Conservation (phyloP, 1,140 invertebrate species). For the Macrobrachium rosenbergii region DNA sequence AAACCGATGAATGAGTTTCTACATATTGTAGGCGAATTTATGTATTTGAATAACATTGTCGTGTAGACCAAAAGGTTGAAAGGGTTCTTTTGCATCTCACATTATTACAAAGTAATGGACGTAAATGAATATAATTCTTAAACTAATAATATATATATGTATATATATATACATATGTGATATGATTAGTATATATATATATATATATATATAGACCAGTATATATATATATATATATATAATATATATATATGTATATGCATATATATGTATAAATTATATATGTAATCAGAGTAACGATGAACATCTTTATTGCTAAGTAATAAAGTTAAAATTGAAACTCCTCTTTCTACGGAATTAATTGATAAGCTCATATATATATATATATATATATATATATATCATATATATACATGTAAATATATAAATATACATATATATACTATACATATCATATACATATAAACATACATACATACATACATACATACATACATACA, state of each 20-base stretch:
- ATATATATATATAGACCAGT: background rate
- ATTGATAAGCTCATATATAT: background rate
- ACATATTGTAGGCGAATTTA: too few relatives aligned
- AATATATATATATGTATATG: conserved; percentile 18
- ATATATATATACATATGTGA: background rate
- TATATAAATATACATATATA: conserved; percentile 1
- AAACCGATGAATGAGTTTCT: too few relatives aligned
- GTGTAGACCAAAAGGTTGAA: too few relatives aligned
- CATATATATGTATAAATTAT: conserved; percentile 1
- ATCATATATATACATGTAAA: conserved; percentile 13
- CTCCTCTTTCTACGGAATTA: too few relatives aligned
- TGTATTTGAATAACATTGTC: too few relatives aligned
- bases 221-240: background rate
- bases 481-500: conserved; percentile 27
- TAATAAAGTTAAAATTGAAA: too few relatives aligned
- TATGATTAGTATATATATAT: too few relatives aligned
- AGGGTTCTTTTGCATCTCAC: too few relatives aligned
- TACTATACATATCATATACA: background rate
- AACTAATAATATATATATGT: too few relatives aligned
- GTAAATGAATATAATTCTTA: too few relatives aligned
- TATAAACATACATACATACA: conserved; percentile 7
- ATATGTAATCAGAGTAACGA: background rate
- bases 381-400: conserved; percentile 13
- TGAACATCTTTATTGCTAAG: too few relatives aligned
- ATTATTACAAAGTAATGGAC: too few relatives aligned